Evolutionary conservation across 2,888 invertebrate genomes (phyloP).

Genomic region (Oxystoma pomonae): DNA sequence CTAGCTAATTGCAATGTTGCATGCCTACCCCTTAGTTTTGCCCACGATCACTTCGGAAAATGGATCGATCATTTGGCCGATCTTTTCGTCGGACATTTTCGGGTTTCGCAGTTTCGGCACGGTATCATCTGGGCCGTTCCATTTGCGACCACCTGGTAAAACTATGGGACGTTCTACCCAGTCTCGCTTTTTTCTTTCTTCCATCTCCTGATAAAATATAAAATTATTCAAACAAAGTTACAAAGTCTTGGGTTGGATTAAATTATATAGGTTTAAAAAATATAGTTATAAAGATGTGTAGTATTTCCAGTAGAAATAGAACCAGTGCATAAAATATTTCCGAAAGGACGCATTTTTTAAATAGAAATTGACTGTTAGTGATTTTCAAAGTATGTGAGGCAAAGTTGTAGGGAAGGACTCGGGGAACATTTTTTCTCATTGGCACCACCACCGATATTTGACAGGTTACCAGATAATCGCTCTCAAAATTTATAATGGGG

Average conservation of each 20-base stretch:
- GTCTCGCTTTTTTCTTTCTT: conserved; percentile 21
- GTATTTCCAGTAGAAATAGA: neutral
- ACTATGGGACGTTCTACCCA: conserved; percentile 58
- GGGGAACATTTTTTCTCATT: too few relatives aligned
- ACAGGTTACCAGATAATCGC: too few relatives aligned
- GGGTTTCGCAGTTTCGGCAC: conserved; percentile 34
- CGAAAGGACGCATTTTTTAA: too few relatives aligned
- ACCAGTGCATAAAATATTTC: too few relatives aligned
- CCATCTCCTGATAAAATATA: conserved; percentile 15
- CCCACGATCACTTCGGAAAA: conserved; percentile 85
- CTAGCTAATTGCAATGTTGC: conserved; percentile 15
- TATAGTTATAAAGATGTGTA: neutral
- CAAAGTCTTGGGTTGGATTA: too few relatives aligned
- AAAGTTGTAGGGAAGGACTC: too few relatives aligned
- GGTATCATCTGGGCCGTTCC: conserved; percentile 80
- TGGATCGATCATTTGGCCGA: conserved; percentile 77
- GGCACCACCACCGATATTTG: too few relatives aligned
- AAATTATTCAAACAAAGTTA: too few relatives aligned
- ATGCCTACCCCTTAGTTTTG: conserved; percentile 75
- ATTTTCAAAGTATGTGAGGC: too few relatives aligned
- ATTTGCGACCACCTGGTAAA: conserved; percentile 72
- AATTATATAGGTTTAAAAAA: too few relatives aligned
- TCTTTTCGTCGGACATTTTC: conserved; percentile 81
- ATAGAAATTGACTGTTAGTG: too few relatives aligned
- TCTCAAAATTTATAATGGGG: too few relatives aligned